Conservation (phyloP, 2,888 invertebrate species). For the Flexamia atlantica region DNA sequence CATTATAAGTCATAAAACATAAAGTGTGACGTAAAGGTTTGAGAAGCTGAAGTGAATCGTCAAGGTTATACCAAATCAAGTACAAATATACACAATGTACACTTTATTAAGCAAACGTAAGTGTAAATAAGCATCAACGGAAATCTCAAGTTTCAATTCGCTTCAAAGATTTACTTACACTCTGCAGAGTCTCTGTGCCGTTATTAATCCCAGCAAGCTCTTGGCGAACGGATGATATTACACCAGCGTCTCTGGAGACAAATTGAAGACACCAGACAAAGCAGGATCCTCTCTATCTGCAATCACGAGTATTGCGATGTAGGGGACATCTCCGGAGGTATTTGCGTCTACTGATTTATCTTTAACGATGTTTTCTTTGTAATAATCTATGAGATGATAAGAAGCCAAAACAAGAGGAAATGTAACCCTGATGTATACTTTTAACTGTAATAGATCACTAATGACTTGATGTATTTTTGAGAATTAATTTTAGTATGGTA, state of each 20-base stretch:
- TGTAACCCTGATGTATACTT: neutral
- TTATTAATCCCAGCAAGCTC: constrained; percentile 12
- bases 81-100: too few relatives aligned
- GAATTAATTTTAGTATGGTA: too few relatives aligned
- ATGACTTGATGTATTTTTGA: too few relatives aligned
- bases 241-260: neutral
- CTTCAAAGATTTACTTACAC: neutral
- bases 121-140: too few relatives aligned
- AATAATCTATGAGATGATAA: neutral
- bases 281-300: neutral
- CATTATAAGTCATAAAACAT: too few relatives aligned
- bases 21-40: too few relatives aligned
- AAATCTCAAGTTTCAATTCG: too few relatives aligned
- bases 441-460: too few relatives aligned
- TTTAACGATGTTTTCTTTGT: constrained; percentile 14
- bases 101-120: too few relatives aligned
- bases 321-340: neutral
- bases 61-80: too few relatives aligned
- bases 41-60: too few relatives aligned
- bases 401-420: neutral
- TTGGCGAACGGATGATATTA: neutral
- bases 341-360: constrained; percentile 27
- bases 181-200: neutral
- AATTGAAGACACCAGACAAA: constrained; percentile 17
- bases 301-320: neutral